Percentiles rank a stretch among this genome's conserved stretches.
Conservation (phyloP, 2,888 invertebrate genomes). For the Carcina quercana region DNA sequence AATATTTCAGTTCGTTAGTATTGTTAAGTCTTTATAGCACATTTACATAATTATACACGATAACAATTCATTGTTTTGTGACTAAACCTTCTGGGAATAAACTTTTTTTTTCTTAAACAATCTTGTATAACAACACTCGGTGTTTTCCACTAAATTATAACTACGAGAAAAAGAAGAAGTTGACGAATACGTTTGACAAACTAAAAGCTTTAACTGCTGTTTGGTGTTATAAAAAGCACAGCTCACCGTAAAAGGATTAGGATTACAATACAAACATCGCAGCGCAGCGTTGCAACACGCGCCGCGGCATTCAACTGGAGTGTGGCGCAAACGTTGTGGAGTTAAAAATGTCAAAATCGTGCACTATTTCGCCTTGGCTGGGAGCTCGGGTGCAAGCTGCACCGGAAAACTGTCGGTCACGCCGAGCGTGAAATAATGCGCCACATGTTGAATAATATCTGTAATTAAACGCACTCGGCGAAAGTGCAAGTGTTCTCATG, state of each 20-base stretch:
- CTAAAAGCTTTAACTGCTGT: no score
- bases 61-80: no score
- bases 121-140: no score
- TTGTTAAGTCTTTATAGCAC: no score
- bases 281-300: slow-evolving; percentile 44
- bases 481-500: slow-evolving; percentile 67
- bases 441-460: slow-evolving; percentile 61
- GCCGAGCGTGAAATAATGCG: slow-evolving; percentile 57
- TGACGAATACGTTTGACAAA: no score
- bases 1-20: no score
- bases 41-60: no score
- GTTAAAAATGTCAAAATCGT: slow-evolving; percentile 69
- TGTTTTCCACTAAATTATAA: no score
- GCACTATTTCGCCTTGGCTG: slow-evolving; percentile 47
- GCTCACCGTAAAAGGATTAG: slow-evolving; percentile 30
- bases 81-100: no score
- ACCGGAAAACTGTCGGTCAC: slow-evolving; percentile 44
- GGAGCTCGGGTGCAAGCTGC: slow-evolving; percentile 34
- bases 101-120: no score
- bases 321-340: slow-evolving; percentile 46
- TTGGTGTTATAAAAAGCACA: no score
- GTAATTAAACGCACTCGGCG: slow-evolving; percentile 58
- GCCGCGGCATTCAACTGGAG: slow-evolving; percentile 46
- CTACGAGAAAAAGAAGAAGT: no score
- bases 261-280: slow-evolving; percentile 37